Conservation (phyloP, 1,140 invertebrate genomes). For the Aricia agestis region DNA sequence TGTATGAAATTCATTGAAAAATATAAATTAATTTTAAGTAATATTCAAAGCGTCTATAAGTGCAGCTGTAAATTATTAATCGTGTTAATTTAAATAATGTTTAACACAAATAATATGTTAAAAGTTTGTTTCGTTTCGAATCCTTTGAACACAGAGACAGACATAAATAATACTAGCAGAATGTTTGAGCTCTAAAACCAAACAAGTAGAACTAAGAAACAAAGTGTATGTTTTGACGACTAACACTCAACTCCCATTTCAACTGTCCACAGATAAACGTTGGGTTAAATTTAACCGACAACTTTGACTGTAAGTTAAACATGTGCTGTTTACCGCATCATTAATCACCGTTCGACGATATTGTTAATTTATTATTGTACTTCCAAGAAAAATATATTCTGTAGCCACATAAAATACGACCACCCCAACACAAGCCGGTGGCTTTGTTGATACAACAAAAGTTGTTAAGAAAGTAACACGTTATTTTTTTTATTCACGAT, state of each 20-base stretch:
- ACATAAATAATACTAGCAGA: neutral
- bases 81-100: too few relatives aligned
- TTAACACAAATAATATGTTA: too few relatives aligned
- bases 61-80: too few relatives aligned
- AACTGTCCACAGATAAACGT: conserved; percentile 12
- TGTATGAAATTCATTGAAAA: too few relatives aligned
- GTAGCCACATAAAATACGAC: conserved; percentile 6
- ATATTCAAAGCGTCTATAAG: too few relatives aligned
- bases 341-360: conserved; percentile 21
- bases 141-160: neutral
- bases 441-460: too few relatives aligned
- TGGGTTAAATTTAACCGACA: conserved; percentile 21
- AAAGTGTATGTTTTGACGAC: conserved; percentile 10
- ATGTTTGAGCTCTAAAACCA: neutral
- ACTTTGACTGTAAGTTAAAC: conserved; percentile 22
- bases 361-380: conserved; percentile 17
- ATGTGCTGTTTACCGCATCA: conserved; percentile 19
- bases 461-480: neutral
- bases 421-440: neutral
- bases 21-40: too few relatives aligned
- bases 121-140: neutral
- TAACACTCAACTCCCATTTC: conserved; percentile 14
- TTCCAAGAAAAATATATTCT: conserved; percentile 14
- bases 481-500: too few relatives aligned
- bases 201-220: conserved; percentile 1